Conservation (phyloP, 2,113 vertebrate genomes). For the Melozone crissalis region DNA sequence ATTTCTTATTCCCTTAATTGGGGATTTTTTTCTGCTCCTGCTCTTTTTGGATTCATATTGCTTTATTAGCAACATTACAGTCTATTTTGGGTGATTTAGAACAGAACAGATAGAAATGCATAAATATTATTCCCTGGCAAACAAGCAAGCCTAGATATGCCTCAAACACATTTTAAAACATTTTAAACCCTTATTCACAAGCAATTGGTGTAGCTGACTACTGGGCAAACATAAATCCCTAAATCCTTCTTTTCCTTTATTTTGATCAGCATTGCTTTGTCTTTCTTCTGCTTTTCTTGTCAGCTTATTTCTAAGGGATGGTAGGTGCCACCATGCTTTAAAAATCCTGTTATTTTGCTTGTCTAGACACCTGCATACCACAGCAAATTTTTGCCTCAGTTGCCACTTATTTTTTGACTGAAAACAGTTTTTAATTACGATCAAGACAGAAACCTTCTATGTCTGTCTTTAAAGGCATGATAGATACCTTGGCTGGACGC, state of each 20-base stretch:
- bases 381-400: not conserved
- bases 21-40: not conserved
- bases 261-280: slow-evolving; percentile 15
- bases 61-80: slow-evolving; percentile 6
- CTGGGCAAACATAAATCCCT: slow-evolving; percentile 4
- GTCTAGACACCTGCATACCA: not conserved
- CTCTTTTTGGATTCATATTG: not conserved
- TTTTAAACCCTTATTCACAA: slow-evolving; percentile 3
- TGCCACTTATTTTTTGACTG: not conserved
- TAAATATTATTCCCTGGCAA: not conserved
- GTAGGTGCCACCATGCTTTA: not conserved
- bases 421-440: not conserved
- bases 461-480: not conserved
- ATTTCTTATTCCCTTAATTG: not conserved
- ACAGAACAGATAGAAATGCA: not conserved
- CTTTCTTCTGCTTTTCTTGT: slow-evolving; percentile 5
- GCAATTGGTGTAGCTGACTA: slow-evolving; percentile 8
- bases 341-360: not conserved
- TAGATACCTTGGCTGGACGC: not conserved
- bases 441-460: not conserved
- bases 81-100: slow-evolving; percentile 33
- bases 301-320: not conserved
- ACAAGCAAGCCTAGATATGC: not conserved
- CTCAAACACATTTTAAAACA: slow-evolving; percentile 7
- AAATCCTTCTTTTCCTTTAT: slow-evolving; percentile 23